A percentile compares a stretch with the other conserved stretches of the same genome.
Evolutionary conservation across 2,113 vertebrate genomes (phyloP).

Genomic region (Syngnathus scovelli): DNA sequence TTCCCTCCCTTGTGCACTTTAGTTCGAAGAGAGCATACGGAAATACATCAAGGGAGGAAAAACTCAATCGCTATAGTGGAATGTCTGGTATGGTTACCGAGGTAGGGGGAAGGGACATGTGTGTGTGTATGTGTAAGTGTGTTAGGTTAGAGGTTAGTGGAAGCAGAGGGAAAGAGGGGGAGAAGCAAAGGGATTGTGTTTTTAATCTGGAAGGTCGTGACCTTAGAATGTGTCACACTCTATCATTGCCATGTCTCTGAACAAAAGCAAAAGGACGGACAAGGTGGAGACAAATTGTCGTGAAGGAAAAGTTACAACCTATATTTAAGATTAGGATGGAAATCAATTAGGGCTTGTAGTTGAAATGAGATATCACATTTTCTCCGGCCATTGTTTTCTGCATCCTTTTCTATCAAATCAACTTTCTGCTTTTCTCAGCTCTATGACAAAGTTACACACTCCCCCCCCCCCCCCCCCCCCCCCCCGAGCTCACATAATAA

Average conservation of each 20-base stretch:
- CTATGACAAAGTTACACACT: not conserved
- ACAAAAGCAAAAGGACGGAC: conserved; percentile 11
- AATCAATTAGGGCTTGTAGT: too few species aligned
- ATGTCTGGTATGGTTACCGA: conserved; percentile 60
- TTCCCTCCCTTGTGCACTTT: conserved; percentile 5
- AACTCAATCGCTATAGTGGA: conserved; percentile 41
- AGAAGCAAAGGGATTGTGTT: conserved; percentile 13
- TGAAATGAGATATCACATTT: not conserved
- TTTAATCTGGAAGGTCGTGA: conserved; percentile 28
- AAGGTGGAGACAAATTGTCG: conserved; percentile 1
- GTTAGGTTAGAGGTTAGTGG: conserved; percentile 38
- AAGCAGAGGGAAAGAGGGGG: conserved; percentile 17
- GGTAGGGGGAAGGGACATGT: conserved; percentile 33
- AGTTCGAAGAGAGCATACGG: conserved; percentile 35
- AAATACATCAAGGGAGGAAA: conserved; percentile 25
- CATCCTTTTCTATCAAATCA: not conserved
- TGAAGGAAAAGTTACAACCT: not conserved
- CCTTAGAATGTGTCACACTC: conserved; percentile 18
- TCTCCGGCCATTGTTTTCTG: not conserved
- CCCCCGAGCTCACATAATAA: not conserved
- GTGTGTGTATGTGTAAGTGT: conserved; percentile 18
- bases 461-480: too few species aligned
- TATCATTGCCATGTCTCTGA: conserved; percentile 9
- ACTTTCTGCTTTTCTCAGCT: not conserved
- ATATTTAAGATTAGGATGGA: not conserved